Base-by-base conservation (phyloP, 1,140 invertebrate genomes). In the Papilio polytes region DNA sequence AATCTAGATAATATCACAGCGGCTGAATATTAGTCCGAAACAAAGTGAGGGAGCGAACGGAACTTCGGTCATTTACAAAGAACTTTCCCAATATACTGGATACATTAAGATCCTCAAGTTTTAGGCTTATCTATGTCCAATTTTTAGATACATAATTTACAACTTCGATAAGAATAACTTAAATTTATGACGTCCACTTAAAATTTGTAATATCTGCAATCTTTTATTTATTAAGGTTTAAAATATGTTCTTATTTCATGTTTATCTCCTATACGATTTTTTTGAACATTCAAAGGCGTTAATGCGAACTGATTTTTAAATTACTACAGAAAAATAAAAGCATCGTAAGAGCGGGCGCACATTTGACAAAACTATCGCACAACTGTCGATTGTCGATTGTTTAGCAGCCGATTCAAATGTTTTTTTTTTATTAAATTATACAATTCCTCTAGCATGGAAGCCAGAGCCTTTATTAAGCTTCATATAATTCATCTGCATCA, bases 11-110 rank as follows among this genome's bases (percentile, higher is more conserved):
- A 74, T 74, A 74, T 48, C 41, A n/a, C n/a, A 48, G 12, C 22
- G 44, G 73, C 73, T 74, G 46, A 22, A 76, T 74, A 74, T 74
- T 74, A 74, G 44, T 74, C 73, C 73, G 73, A 74, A 74, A 74
- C 73, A 74, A 74, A 74, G 73, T 74, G 44, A 13, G 73, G 20
- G 44, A 74, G 41, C 12, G 73, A 74, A 74, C 73, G 20, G 41
- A 74, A 74, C 73, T 74, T 74, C 44, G 73, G 44, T 74, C 18
- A 74, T 74, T 74, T 74, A 74, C 44, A 74, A 74, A 74, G 44
- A 74, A 48, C 44, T 74, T 74, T 46, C 41, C 44, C 74, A 76
- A 74, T 74, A 74, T 74, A 74, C 44, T 74, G 41, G 73, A 74
- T 74, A 74, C 73, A 74, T 74, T 48, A 74, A 74, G 73, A 74